phyloP scores from a whole-genome alignment of 2,888 invertebrate genomes.

The Hypena proboscidalis region DNA sequence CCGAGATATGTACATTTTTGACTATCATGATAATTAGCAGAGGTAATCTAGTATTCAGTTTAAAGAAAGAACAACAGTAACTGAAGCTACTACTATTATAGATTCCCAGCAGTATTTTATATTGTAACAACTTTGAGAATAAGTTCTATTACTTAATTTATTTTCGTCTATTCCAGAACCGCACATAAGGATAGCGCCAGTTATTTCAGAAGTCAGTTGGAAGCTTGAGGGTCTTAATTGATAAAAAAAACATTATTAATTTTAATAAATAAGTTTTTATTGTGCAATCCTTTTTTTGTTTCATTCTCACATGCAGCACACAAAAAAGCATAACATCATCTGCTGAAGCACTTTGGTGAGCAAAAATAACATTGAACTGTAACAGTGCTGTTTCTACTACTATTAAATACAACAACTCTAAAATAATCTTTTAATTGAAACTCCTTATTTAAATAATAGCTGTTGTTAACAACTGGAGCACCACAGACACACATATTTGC shows the following conservation, averaged over 20 bases:
- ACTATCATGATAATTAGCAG: too few relatives aligned
- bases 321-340: conserved; percentile 12
- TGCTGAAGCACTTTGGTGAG: conserved; percentile 78
- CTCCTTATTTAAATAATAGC: conserved; percentile 57
- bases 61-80: too few relatives aligned
- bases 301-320: conserved; percentile 1
- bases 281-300: conserved; percentile 21
- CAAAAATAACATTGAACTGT: conserved; percentile 87
- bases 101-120: too few relatives aligned
- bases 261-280: conserved; percentile 31
- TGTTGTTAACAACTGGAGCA: conserved; percentile 67
- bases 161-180: conserved; percentile 80
- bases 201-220: conserved; percentile 83
- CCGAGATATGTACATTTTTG: too few relatives aligned
- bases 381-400: conserved; percentile 63
- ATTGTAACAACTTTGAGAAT: too few relatives aligned
- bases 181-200: conserved; percentile 86
- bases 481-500: conserved; percentile 88
- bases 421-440: conserved; percentile 70
- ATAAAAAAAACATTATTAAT: conserved; percentile 24
- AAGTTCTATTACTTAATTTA: not conserved
- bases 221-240: conserved; percentile 80
- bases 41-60: too few relatives aligned
- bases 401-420: conserved; percentile 68
- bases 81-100: too few relatives aligned